Evolutionary conservation across 2,888 invertebrate species (phyloP), one percentile per base, ranked within the genome.

Genomic region (Agriopis aurantiaria): DNA sequence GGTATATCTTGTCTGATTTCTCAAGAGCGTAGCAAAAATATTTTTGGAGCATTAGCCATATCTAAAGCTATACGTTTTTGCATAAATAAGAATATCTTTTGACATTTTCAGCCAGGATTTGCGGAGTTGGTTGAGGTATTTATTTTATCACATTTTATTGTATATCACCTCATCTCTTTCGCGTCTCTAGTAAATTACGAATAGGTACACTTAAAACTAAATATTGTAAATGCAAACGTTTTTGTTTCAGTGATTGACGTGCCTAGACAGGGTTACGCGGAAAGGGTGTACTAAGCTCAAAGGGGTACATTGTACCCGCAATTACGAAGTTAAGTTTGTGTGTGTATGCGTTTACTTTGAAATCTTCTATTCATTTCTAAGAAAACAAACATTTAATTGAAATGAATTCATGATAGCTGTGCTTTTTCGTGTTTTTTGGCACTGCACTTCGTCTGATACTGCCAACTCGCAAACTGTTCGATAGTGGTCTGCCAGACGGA

Each of bases 1-100:
- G 76, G 83, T 88, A 85, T 86, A 86, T 88, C 85, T 87, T 83
- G 85, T 88, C 87, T 88, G 86, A 90, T 89, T 90, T 88, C 88
- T 88, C 86, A 84, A 78, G 86, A 87, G 88, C 82, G 83, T 80
- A 81, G 78, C 81, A 83, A 85, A 88, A 86, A 83, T 85, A 86
- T 78, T 87, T 82, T 80, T 66, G 74, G 76, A 75, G 78, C 79
- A 83, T 84, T 83, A 84, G 76, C 61, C 65, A 43, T 59, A 64
- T 60, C 48, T 59, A 66, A 69, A 40, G 53, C 40, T 46, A 55
- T 58, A 58, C 55, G 45, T 51, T 69, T 71, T 64, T 56, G 68
- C 62, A 70, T 66, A 73, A 71, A 64, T 57, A 69, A 67, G 66
- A 69, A 62, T 64, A 57, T 41, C 56, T 64, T 56, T 59, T 45